Base-by-base conservation (phyloP, 1,140 invertebrate species). In the Nasonia giraulti region DNA sequence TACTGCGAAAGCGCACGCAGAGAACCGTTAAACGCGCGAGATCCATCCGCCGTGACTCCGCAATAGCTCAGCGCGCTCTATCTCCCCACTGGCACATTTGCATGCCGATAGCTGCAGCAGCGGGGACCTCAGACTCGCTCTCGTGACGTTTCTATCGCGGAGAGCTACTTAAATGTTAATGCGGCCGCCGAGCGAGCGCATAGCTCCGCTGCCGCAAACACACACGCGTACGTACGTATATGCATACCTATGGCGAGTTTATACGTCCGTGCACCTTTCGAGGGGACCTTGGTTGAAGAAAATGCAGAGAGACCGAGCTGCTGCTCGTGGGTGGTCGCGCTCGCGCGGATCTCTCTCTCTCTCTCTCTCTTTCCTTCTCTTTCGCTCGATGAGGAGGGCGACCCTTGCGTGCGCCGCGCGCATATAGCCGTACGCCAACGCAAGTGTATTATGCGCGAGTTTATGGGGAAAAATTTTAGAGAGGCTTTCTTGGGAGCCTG, bases 261-360 rank as follows among this genome's bases (percentile, higher is more conserved):
- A n/a, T 6, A 62, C 31, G 27, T 17, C 11, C n/a, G 23, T 69
- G 23, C 68, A 71, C 23, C 68, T 71, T 71, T 71, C 23, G 23
- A 62, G 68, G 14, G 68, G 68, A 31, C 68, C 68, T 71, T 71
- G 68, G 68, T 31, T 27, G 75, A 62, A 62, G 17, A 50, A 76
- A 76, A 77, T 77, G 77, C 77, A 66, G 66, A 79, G 77, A 77
- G 75, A 50, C 20, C 75, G 62, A 31, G 62, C 55, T 8, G 55
- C 55, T n/a, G 55, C 66, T 44, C 83, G 83, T 82, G 86, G 87
- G 83, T 88, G 88, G 85, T 85, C 87, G 85, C 76, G 84, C 87
- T 68, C 5, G 14, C 6, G 5, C 17, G 17, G 44, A 50, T 33
- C 75, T 33, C 55, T n/a, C 50, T 62, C 73, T 75, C 75, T 77